Conservation (phyloP, 1,140 invertebrate genomes). For the Druon quercuslanigerum region DNA sequence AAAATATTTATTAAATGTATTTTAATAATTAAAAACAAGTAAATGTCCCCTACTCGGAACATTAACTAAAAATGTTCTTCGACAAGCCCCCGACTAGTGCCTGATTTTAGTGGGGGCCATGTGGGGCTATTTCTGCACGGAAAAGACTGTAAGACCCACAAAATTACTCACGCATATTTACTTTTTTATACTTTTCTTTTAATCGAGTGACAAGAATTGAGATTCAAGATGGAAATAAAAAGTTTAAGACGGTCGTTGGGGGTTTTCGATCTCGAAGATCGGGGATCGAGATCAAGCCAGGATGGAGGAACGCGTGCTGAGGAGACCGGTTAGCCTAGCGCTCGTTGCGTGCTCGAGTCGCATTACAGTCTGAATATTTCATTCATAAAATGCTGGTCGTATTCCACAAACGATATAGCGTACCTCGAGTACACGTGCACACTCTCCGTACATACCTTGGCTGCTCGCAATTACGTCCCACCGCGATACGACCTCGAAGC, state of each 20-base stretch:
- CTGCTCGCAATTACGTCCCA: conserved; percentile 54
- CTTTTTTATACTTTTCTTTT: too few relatives aligned
- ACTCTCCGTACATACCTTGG: conserved; percentile 21
- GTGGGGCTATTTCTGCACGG: too few relatives aligned
- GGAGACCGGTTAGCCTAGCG: conserved; percentile 50
- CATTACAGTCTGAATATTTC: conserved; percentile 70
- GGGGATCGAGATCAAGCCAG: conserved; percentile 34
- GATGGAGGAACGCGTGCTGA: conserved; percentile 52
- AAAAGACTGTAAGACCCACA: too few relatives aligned
- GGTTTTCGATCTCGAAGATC: conserved; percentile 6
- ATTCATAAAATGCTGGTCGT: conserved; percentile 68
- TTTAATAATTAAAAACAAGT: too few relatives aligned
- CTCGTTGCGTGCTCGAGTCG: conserved; percentile 57
- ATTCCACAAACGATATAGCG: conserved; percentile 50
- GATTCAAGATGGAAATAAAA: conserved; percentile 19
- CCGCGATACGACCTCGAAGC: conserved; percentile 42
- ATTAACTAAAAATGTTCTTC: too few relatives aligned
- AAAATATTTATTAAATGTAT: too few relatives aligned
- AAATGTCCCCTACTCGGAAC: too few relatives aligned
- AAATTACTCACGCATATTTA: too few relatives aligned
- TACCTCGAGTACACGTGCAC: conserved; percentile 37
- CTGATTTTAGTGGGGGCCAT: too few relatives aligned
- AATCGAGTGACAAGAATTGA: background rate
- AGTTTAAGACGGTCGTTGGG: conserved; percentile 3
- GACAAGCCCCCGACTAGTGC: too few relatives aligned